phyloP scores from a whole-genome alignment of 2,888 invertebrate genomes.

The Hypena proboscidalis region DNA sequence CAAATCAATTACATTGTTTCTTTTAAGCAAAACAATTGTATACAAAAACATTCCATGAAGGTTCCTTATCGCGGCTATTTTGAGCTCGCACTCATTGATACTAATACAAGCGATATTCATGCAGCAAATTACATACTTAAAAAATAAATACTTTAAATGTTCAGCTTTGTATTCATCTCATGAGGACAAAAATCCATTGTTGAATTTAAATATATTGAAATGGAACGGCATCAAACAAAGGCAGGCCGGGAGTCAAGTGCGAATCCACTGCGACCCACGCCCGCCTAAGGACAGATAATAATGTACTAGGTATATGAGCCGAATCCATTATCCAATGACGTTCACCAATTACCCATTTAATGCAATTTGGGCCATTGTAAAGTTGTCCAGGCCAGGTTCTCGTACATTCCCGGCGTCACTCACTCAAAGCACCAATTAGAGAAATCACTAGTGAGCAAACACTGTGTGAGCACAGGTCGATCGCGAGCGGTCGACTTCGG shows the following conservation, averaged over 20 bases:
- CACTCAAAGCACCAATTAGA: constrained; percentile 80
- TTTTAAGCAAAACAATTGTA: constrained; percentile 20
- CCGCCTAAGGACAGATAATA: constrained; percentile 64
- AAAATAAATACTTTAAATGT: constrained; percentile 51
- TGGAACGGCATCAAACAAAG: constrained; percentile 73
- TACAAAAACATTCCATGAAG: constrained; percentile 19
- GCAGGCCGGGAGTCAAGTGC: constrained; percentile 70
- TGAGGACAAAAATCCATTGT: constrained; percentile 67
- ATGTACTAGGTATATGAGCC: constrained; percentile 75
- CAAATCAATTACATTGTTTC: constrained; percentile 12
- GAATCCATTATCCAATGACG: constrained; percentile 85
- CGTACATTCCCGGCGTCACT: constrained; percentile 78
- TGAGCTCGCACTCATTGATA: constrained; percentile 30
- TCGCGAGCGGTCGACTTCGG: constrained; percentile 63
- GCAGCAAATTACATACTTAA: constrained; percentile 41
- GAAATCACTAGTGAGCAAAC: constrained; percentile 73
- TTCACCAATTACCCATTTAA: constrained; percentile 84
- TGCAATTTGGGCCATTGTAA: constrained; percentile 82
- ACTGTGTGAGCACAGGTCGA: constrained; percentile 67
- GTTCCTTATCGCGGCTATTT: constrained; percentile 39
- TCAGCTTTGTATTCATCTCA: constrained; percentile 73
- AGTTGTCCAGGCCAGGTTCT: constrained; percentile 70
- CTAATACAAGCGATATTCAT: constrained; percentile 34
- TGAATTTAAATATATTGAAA: constrained; percentile 72
- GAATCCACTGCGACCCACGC: constrained; percentile 75